Evolutionary conservation across 2,113 vertebrate genomes (phyloP), one percentile per base, ranked within the genome.

Genomic region (human): DNA sequence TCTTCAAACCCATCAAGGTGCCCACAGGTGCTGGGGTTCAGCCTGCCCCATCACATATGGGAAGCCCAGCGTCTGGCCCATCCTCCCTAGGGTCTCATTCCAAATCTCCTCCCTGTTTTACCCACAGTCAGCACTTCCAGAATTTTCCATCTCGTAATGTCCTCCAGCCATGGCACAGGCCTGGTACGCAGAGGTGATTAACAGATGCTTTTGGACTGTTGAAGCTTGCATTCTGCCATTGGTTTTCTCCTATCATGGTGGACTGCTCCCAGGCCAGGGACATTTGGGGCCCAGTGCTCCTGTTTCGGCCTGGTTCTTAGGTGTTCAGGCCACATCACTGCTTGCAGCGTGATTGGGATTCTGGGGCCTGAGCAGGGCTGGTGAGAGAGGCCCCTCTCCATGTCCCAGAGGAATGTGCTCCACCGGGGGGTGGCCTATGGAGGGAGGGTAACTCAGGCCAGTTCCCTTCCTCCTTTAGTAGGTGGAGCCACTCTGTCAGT

Each of bases 401-500:
- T 2, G 38, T 6, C 23, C 45, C 6, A 14, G 48, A 22, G 52
- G 23, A 50, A 9, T 3, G 8, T 6, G 45, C 38, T 45, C 22
- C 23, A 0, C 61, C 0, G 0, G 2, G 61, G 38, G 32, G 59
- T 11, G 38, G 32, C 20, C 40, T 0, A 0, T 0, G 2, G 14
- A 0, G 40, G 4, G 70, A 35, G 20, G 48, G 22, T 13, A 2
- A 43, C 48, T 68, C 1, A 1, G 83, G 35, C 5, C 32, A 1
- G 59, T 11, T 20, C 70, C 38, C 68, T 48, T 17, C 40, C 82
- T 66, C 25, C 27, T 35, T 23, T 55, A 40, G 38, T 3, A 7
- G 30, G 1, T 52, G 61, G 68, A 68, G 45, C 14, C 45, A 22
- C 3, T n/a, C 48, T 45, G 55, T 35, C 32, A 27, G 43, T 66